Percentiles rank a stretch among this genome's conserved stretches.
phyloP scores from a whole-genome alignment of 2,113 vertebrate species.

The Cyanoderma ruficeps region DNA sequence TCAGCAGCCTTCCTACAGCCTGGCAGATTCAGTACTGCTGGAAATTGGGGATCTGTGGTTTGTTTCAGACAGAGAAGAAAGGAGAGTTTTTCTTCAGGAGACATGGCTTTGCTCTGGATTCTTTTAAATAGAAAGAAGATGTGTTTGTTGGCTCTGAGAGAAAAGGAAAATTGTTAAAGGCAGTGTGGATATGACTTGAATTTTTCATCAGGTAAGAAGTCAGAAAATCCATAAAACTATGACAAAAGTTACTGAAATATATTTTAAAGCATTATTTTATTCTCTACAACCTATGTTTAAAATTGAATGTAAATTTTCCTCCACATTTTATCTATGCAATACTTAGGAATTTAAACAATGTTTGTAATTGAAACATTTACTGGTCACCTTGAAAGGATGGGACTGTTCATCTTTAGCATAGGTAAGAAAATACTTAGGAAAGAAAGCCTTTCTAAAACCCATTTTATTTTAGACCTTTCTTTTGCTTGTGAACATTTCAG shows the following conservation, averaged over 20 bases:
- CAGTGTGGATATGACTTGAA: slow-evolving; percentile 24
- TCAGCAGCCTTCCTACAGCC: slow-evolving; percentile 7
- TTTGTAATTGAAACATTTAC: background rate
- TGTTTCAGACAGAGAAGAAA: slow-evolving; percentile 22
- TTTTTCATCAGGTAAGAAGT: slow-evolving; percentile 69
- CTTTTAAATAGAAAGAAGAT: slow-evolving; percentile 2
- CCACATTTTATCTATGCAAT: background rate
- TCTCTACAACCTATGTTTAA: background rate
- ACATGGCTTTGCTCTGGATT: slow-evolving; percentile 4
- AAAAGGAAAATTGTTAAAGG: slow-evolving; percentile 24
- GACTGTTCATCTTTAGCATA: background rate
- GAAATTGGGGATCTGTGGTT: background rate
- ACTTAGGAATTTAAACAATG: background rate
- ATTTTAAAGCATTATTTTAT: slow-evolving; percentile 14
- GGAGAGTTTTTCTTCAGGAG: background rate
- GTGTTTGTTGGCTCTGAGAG: background rate
- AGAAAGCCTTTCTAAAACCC: background rate
- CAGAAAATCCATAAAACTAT: background rate
- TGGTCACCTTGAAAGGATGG: background rate
- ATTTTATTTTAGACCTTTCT: background rate
- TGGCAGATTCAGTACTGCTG: background rate
- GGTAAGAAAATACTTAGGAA: background rate
- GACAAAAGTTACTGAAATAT: slow-evolving; percentile 4
- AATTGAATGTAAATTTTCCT: background rate
- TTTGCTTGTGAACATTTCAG: background rate